Percentiles rank a stretch among this genome's conserved stretches.
phyloP scores from a whole-genome alignment of 1,140 invertebrate genomes.

The Caenorhabditis latens region DNA sequence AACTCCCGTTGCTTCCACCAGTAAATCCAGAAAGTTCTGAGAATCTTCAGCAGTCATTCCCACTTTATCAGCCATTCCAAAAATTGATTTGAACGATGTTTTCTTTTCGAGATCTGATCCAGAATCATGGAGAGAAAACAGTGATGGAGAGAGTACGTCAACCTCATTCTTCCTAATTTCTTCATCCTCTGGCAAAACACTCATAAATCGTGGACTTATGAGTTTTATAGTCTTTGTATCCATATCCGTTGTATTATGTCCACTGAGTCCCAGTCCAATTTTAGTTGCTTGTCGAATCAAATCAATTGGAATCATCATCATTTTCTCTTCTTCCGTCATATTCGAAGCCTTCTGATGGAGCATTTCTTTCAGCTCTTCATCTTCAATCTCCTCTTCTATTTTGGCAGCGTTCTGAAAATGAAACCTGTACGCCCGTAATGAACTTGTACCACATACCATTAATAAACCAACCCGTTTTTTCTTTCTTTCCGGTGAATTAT shows the following conservation, averaged over 20 bases:
- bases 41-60: slow-evolving; percentile 50
- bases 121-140: slow-evolving; percentile 69
- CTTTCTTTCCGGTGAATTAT: background rate
- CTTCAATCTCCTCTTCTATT: slow-evolving; percentile 33
- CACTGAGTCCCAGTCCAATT: slow-evolving; percentile 59
- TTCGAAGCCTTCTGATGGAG: slow-evolving; percentile 30
- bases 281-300: slow-evolving; percentile 61
- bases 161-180: slow-evolving; percentile 52
- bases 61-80: background rate
- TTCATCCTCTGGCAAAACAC: slow-evolving; percentile 70
- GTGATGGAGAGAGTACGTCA: slow-evolving; percentile 67
- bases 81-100: slow-evolving; percentile 39
- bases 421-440: background rate
- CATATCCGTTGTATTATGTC: slow-evolving; percentile 64
- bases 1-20: slow-evolving; percentile 66
- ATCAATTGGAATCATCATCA: slow-evolving; percentile 54
- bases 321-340: slow-evolving; percentile 54
- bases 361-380: slow-evolving; percentile 59
- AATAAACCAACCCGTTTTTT: slow-evolving; percentile 21
- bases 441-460: background rate
- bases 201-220: slow-evolving; percentile 69
- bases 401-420: slow-evolving; percentile 60
- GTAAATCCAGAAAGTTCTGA: slow-evolving; percentile 64
- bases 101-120: slow-evolving; percentile 68
- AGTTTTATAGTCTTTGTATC: slow-evolving; percentile 67